Evolutionary conservation across 37 sponge, comb jelly and placozoan species (phyloP), one percentile per base, ranked within the genome.

Genomic region (Dysidea cf. avara): DNA sequence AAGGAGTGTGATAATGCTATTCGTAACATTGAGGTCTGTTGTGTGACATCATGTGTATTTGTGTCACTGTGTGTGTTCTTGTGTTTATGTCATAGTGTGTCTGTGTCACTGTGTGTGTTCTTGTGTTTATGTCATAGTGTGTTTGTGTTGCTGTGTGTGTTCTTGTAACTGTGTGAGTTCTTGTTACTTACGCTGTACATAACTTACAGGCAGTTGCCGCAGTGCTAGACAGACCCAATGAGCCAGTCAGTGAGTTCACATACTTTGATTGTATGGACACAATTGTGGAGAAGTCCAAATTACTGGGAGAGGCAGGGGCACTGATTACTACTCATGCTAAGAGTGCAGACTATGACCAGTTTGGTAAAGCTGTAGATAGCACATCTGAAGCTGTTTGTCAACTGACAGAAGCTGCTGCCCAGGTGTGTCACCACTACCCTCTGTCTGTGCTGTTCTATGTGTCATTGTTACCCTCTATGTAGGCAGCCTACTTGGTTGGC

Each of bases 1-100:
- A 87, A 85, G 76, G 99, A 97, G 61, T 97, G 99, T 86, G 99
- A 97, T 59, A 97, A 86, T 66, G 99, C 94, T 24, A 68, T 94
- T 39, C 84, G 99, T 79, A 97, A 82, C 38, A 88, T 97, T 70
- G 89, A 96, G 92, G 90, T 94, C 46, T 32, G 74, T 61, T 7
- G n/a, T n/a, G n/a, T n/a, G n/a, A n/a, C 21, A 25, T 18, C 5
- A 13, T 13, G 31, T 11, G 16, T 28, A 17, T 61, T n/a, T 20
- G 17, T 17, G 25, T 17, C 20, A 24, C 22, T 66, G 17, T 16
- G 14, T 14, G 14, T 43, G 21, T 20, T n/a, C 25, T 43, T 66
- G 25, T 47, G 18, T n/a, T 24, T 51, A 17, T 66, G 35, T 66
- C 13, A 17, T 66, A n/a, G 11, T 36, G 11, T n/a, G 64, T 61